Evolutionary conservation across 2,888 invertebrate species (phyloP).

Genomic region (Branchellion lobata): DNA sequence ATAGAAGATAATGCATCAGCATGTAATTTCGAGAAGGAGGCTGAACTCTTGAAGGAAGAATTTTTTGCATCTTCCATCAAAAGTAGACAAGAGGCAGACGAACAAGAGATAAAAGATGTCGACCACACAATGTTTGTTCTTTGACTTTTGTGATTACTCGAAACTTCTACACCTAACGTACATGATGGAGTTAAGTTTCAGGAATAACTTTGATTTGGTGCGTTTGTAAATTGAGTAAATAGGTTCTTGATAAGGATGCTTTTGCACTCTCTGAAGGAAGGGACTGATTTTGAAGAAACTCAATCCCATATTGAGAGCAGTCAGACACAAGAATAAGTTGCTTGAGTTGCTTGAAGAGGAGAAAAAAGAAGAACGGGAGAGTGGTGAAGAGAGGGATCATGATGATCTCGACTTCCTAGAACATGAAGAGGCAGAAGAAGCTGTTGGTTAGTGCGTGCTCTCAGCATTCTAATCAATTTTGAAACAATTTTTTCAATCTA

Average conservation of each 20-base stretch:
- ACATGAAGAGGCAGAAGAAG: constrained; percentile 11
- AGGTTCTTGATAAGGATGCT: too few relatives aligned
- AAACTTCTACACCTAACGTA: too few relatives aligned
- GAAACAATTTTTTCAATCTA: too few relatives aligned
- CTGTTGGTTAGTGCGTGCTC: neutral
- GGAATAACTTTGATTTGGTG: too few relatives aligned
- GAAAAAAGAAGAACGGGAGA: neutral
- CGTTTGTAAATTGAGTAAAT: too few relatives aligned
- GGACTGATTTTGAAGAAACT: neutral
- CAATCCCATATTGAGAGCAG: neutral
- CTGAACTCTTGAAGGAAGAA: neutral
- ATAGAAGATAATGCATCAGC: neutral
- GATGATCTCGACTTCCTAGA: neutral
- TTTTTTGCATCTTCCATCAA: neutral
- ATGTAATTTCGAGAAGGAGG: neutral
- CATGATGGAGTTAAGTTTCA: too few relatives aligned
- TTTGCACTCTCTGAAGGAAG: neutral
- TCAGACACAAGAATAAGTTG: neutral
- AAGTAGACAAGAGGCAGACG: too few relatives aligned
- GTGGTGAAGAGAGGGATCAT: neutral
- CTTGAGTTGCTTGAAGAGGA: neutral
- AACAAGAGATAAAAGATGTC: too few relatives aligned
- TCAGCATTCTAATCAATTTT: too few relatives aligned
- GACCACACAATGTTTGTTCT: too few relatives aligned
- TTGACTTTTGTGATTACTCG: too few relatives aligned